Percentiles rank a stretch among this genome's conserved stretches.
phyloP scores from a whole-genome alignment of 2,113 vertebrate species.

The Maccullochella peelii region DNA sequence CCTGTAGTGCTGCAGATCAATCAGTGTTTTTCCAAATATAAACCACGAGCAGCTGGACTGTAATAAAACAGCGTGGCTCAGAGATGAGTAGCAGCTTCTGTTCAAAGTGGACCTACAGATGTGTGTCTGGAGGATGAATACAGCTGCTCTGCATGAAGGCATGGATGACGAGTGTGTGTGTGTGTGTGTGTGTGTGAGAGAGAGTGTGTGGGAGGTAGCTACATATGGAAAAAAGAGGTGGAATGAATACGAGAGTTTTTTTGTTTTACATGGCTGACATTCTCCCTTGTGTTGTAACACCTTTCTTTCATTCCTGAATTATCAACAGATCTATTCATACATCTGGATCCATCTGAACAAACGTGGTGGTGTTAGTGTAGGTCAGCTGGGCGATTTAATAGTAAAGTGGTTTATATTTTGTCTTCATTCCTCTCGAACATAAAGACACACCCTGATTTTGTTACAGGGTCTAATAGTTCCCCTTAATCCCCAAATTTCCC shows the following conservation, averaged over 20 bases:
- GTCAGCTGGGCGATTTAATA: not conserved
- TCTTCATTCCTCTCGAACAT: not conserved
- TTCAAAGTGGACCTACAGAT: slow-evolving; percentile 20
- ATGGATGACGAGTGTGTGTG: not conserved
- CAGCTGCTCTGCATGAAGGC: slow-evolving; percentile 32
- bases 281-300: slow-evolving; percentile 17
- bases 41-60: slow-evolving; percentile 1
- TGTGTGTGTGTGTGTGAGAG: slow-evolving; percentile 13
- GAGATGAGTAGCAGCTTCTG: slow-evolving; percentile 16
- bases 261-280: slow-evolving; percentile 15
- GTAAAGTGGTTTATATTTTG: not conserved
- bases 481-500: not conserved
- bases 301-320: not conserved
- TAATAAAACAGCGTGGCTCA: slow-evolving; percentile 6
- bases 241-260: slow-evolving; percentile 21
- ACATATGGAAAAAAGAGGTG: slow-evolving; percentile 47
- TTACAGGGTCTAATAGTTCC: not conserved
- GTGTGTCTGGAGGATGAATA: slow-evolving; percentile 25
- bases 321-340: fast-evolving
- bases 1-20: slow-evolving; percentile 14
- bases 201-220: slow-evolving; percentile 47
- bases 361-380: not conserved
- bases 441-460: not conserved
- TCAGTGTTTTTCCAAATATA: slow-evolving; percentile 24
- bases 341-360: not conserved